Conservation (phyloP, 2,888 invertebrate species). For the Polymixis lichenea region DNA sequence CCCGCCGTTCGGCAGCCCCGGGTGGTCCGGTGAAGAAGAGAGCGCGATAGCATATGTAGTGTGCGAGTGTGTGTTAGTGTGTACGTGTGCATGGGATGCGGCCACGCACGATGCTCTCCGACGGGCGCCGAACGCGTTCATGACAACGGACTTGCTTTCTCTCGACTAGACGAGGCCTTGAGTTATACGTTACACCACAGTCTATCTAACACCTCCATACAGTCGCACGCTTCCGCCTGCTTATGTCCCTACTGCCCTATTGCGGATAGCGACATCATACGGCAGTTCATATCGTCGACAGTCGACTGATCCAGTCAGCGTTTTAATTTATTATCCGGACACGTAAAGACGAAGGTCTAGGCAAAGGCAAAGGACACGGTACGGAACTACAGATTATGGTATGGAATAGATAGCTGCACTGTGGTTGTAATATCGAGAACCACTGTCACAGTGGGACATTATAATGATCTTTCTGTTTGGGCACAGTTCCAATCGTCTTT, state of each 20-base stretch:
- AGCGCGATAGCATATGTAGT: conserved; percentile 79
- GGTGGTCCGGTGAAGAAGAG: conserved; percentile 84
- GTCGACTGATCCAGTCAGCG: conserved; percentile 17
- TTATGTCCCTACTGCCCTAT: conserved; percentile 22
- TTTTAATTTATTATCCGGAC: conserved; percentile 46
- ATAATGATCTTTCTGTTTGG: conserved; percentile 72
- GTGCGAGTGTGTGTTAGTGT: conserved; percentile 65
- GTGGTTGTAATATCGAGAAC: conserved; percentile 64
- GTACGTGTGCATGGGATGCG: conserved; percentile 61
- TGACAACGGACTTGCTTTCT: conserved; percentile 65
- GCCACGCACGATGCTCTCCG: conserved; percentile 50
- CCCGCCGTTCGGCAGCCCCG: conserved; percentile 85
- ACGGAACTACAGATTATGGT: too few species aligned
- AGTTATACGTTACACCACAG: conserved; percentile 29
- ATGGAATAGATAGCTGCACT: conserved; percentile 53
- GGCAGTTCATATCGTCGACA: conserved; percentile 9
- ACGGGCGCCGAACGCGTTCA: conserved; percentile 63
- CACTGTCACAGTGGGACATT: conserved; percentile 60
- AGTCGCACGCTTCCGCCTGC: conserved; percentile 12
- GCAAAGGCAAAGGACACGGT: neutral
- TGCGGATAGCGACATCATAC: conserved; percentile 16
- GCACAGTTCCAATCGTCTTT: conserved; percentile 64
- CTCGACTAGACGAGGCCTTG: conserved; percentile 75
- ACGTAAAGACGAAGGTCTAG: conserved; percentile 17
- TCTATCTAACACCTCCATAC: conserved; percentile 48